Evolutionary conservation across 2,113 vertebrate species (phyloP).

Genomic region (Clupea harengus): DNA sequence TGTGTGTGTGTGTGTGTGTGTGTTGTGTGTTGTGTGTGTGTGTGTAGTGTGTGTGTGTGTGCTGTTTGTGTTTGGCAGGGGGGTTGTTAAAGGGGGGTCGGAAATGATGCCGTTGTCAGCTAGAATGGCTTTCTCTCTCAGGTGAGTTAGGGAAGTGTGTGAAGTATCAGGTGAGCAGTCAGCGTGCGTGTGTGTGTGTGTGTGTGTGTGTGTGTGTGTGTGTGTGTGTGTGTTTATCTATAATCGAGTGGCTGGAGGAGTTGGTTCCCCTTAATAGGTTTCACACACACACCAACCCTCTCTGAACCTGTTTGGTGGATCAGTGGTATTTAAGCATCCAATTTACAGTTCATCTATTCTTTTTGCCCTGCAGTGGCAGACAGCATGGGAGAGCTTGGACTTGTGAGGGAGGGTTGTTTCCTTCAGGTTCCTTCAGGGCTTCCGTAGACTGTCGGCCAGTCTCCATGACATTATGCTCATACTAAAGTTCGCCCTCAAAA

Average conservation of each 20-base stretch:
- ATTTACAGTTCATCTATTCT: not conserved
- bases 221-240: not conserved
- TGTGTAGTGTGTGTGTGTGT: no score
- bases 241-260: not conserved
- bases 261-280: not conserved
- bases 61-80: not conserved
- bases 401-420: no score
- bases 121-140: not conserved
- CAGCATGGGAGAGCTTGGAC: not conserved
- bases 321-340: conserved; percentile 1
- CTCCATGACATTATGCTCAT: not conserved
- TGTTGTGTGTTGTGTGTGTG: no score
- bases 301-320: not conserved
- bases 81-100: not conserved
- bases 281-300: not conserved
- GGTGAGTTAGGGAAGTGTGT: not conserved
- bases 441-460: not conserved
- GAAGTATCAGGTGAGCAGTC: not conserved
- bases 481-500: no score
- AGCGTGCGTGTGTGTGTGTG: not conserved
- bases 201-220: not conserved
- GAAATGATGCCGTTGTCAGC: conserved; percentile 11
- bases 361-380: not conserved
- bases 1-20: conserved; percentile 11
- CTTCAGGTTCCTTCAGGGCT: not conserved